Base-by-base conservation (phyloP, 1,140 invertebrate genomes). In the Drosophila oshimai region DNA sequence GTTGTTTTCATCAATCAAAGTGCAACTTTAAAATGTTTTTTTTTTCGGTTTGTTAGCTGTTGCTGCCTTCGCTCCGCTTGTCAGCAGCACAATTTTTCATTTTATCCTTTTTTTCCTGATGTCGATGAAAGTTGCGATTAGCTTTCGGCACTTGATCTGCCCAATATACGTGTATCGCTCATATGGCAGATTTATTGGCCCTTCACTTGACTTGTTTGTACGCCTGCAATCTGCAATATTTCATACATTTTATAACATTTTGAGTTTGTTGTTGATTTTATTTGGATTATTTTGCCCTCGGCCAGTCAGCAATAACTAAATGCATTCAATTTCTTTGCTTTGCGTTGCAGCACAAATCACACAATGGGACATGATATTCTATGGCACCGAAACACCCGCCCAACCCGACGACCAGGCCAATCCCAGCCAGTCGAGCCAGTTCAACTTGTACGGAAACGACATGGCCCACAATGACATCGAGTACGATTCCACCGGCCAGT, bases 361-460 rank as follows among this genome's bases (percentile, higher is more conserved):
- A 10, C 92, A 95, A 88, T 96, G 95, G 95, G 93, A 94, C 77
- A 90, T 97, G 69, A 94, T 96, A 72, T 93, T 96, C 90, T 95
- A 96, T 89, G 96, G 96, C 18, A 97, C 96, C 7, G 93, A 94
- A 57, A 91, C 92, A 2, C 93, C 93, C n/a, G 92, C 93, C 10
- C 93, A 93, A 57, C 92, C 92, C 15, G 90, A 91, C 46, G 92
- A 93, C 41, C 89, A 80, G 12, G 87, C 89, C 17, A 67, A 78
- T 36, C 51, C 71, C 36, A 70, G 68, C 36, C 49, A 67, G 18
- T 13, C 36, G 10, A 44, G 42, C 13, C 67, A 81, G 65, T 86
- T 83, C 42, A 58, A 69, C 41, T 28, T 64, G 24, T 89, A 71
- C 4, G 73, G 62, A 51, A 71, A 79, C 45, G 90, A 90, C 22